Percentiles rank a stretch among this genome's conserved stretches.
These are phyloP conservation scores for Amiota mariae DNA, from an alignment of 2,888 invertebrate species.

Conservation along the genomic window DNA sequence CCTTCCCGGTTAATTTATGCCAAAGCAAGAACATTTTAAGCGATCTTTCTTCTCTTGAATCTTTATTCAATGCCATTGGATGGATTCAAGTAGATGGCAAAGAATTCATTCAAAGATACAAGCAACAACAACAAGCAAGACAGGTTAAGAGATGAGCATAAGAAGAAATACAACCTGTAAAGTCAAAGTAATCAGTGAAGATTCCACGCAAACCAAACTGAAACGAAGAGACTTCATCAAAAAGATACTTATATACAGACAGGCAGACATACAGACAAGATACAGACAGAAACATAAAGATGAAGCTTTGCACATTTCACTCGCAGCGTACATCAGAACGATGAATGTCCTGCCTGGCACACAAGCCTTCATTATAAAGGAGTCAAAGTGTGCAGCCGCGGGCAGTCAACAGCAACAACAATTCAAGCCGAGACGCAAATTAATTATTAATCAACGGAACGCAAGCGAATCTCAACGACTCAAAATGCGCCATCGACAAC, in stretches of 20 bases:
- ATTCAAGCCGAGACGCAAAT: slow-evolving; percentile 64
- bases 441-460: slow-evolving; percentile 73
- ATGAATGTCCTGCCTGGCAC: slow-evolving; percentile 60
- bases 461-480: slow-evolving; percentile 43
- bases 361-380: slow-evolving; percentile 67
- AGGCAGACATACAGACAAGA: not conserved
- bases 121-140: not conserved
- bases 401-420: slow-evolving; percentile 47
- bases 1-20: slow-evolving; percentile 15
- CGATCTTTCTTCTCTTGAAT: not conserved
- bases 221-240: slow-evolving; percentile 19
- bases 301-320: slow-evolving; percentile 31
- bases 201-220: slow-evolving; percentile 26
- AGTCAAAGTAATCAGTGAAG: slow-evolving; percentile 56
- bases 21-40: slow-evolving; percentile 7
- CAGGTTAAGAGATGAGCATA: not conserved
- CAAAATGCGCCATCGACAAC: not conserved
- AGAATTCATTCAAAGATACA: not conserved
- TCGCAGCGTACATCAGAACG: slow-evolving; percentile 59
- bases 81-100: not conserved
- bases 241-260: slow-evolving; percentile 19
- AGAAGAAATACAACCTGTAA: slow-evolving; percentile 49
- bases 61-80: not conserved
- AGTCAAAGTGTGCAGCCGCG: slow-evolving; percentile 59
- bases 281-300: not conserved